phyloP scores from a whole-genome alignment of 2,797 vertebrate species.

The Merluccius polli region DNA sequence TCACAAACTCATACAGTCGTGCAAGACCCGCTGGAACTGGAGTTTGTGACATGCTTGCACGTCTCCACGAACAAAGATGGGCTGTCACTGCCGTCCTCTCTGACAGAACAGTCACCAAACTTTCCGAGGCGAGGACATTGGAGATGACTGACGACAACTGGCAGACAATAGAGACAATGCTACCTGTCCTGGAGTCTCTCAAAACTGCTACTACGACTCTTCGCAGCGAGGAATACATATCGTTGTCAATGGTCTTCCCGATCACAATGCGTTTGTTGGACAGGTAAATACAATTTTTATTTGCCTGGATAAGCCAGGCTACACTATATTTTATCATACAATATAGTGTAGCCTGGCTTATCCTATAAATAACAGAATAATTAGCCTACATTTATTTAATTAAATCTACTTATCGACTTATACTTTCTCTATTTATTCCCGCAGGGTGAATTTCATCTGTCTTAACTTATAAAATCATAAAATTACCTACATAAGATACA shows the following conservation, averaged over 20 bases:
- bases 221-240: not conserved
- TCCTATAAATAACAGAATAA: not conserved
- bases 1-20: constrained; percentile 3
- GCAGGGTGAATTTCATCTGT: no score
- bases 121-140: constrained; percentile 1
- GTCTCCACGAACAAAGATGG: constrained; percentile 2
- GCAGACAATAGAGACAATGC: constrained; percentile 1
- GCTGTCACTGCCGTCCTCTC: not conserved
- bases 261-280: not conserved
- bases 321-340: not conserved
- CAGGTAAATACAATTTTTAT: not conserved
- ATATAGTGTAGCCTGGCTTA: constrained; percentile 1
- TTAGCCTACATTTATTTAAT: not conserved
- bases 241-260: constrained; percentile 2
- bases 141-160: not conserved
- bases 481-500: no score
- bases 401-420: not conserved
- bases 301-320: no score
- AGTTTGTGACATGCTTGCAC: not conserved
- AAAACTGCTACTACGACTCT: constrained; percentile 1
- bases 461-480: no score
- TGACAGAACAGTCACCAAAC: not conserved
- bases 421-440: no score
- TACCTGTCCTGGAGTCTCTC: not conserved
- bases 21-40: not conserved